Conservation (phyloP, 2,888 invertebrate genomes). For the Epinotia demarniana region DNA sequence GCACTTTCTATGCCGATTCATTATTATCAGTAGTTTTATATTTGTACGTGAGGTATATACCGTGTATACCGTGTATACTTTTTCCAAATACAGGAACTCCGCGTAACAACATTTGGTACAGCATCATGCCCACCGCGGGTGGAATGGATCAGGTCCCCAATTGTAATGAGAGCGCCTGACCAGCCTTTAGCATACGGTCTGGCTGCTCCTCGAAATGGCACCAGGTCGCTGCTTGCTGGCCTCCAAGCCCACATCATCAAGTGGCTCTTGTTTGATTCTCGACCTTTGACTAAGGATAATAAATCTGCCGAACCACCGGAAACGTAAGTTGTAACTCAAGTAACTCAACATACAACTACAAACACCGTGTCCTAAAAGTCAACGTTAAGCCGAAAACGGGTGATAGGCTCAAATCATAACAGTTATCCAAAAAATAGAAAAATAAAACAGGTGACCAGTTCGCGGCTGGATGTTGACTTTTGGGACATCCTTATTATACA, state of each 20-base stretch:
- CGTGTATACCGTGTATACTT: neutral
- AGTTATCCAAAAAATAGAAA: no score
- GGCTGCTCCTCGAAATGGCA: conserved; percentile 87
- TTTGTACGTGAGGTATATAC: neutral
- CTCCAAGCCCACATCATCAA: conserved; percentile 89
- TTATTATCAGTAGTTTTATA: neutral
- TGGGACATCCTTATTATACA: no score
- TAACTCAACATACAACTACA: neutral
- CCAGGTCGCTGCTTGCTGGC: conserved; percentile 86
- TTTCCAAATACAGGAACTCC: conserved; percentile 80
- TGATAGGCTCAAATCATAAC: no score
- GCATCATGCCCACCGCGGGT: conserved; percentile 88
- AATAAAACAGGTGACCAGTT: no score
- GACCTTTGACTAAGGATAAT: conserved; percentile 77
- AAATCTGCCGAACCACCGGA: conserved; percentile 80
- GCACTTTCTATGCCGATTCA: no score
- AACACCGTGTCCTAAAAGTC: no score
- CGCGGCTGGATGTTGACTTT: no score
- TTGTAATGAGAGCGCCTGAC: conserved; percentile 86
- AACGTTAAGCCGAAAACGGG: no score
- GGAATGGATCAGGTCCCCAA: conserved; percentile 89
- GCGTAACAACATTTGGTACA: conserved; percentile 87
- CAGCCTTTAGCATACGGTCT: conserved; percentile 87
- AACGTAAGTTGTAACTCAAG: conserved; percentile 69
- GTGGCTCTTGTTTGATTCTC: conserved; percentile 86